phyloP scores from a whole-genome alignment of 1,140 invertebrate genomes.

The Palaemon carinicauda region DNA sequence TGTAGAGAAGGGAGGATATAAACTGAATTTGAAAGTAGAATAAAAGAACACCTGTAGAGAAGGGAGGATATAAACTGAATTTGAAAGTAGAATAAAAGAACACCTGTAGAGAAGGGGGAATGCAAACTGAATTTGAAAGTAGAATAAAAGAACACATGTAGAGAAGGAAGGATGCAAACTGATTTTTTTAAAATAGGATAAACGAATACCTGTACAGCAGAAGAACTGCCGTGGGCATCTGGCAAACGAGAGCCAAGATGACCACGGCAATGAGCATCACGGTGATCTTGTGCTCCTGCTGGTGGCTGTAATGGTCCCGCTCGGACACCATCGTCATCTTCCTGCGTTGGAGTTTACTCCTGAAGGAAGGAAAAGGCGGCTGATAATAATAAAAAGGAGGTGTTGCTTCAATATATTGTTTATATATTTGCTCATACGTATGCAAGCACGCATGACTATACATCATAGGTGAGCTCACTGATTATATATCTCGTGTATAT shows the following conservation, averaged over 20 bases:
- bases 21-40: no score
- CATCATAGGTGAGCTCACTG: neutral
- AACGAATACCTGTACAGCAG: slow-evolving; percentile 68
- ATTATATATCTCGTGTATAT: neutral
- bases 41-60: slow-evolving; percentile 66
- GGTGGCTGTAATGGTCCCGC: slow-evolving; percentile 61
- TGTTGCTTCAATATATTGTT: neutral
- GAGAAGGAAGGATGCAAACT: no score
- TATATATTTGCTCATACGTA: no score
- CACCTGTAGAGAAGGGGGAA: slow-evolving; percentile 66
- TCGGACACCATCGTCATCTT: slow-evolving; percentile 69
- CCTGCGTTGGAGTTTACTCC: slow-evolving; percentile 64
- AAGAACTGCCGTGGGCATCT: slow-evolving; percentile 73
- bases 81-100: no score
- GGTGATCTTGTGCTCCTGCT: slow-evolving; percentile 78
- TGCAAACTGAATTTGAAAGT: no score
- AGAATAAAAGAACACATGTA: no score
- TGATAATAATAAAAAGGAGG: neutral
- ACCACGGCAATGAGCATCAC: slow-evolving; percentile 81
- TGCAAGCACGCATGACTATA: no score
- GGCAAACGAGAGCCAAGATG: slow-evolving; percentile 77
- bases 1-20: no score
- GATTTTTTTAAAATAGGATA: no score
- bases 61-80: no score
- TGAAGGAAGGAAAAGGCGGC: neutral